Evolutionary conservation across 2,888 invertebrate species (phyloP).

Genomic region (Drosophila gaucha): DNA sequence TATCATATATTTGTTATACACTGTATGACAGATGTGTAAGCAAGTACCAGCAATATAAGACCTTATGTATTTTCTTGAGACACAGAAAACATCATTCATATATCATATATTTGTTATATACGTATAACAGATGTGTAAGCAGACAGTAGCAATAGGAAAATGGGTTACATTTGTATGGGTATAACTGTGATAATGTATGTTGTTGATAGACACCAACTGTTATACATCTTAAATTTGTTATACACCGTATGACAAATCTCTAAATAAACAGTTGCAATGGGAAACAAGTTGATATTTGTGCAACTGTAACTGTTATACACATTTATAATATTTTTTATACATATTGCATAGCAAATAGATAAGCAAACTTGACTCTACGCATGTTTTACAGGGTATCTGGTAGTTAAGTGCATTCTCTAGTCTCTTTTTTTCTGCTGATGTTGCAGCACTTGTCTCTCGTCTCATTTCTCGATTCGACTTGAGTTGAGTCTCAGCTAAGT

Average conservation of each 20-base stretch:
- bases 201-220: not conserved
- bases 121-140: not conserved
- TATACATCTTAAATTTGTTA: not conserved
- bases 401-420: not conserved
- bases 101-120: not conserved
- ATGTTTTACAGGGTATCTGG: not conserved
- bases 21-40: not conserved
- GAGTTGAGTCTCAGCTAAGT: slow-evolving; percentile 20
- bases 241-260: not conserved
- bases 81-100: no score
- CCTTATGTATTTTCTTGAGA: not conserved
- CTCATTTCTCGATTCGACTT: slow-evolving; percentile 24
- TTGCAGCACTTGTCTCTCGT: slow-evolving; percentile 28
- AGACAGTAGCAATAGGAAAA: not conserved
- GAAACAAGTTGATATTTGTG: not conserved
- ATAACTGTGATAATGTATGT: no score
- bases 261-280: not conserved
- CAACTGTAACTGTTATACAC: not conserved
- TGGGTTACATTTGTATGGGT: not conserved
- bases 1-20: not conserved
- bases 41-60: not conserved
- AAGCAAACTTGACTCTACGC: no score
- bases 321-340: no score
- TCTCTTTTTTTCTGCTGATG: slow-evolving; percentile 34
- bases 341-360: no score